Evolutionary conservation across 64 coral and sea anemone genomes (phyloP), one percentile per base, ranked within the genome.

Genomic region (Montipora cactus): DNA sequence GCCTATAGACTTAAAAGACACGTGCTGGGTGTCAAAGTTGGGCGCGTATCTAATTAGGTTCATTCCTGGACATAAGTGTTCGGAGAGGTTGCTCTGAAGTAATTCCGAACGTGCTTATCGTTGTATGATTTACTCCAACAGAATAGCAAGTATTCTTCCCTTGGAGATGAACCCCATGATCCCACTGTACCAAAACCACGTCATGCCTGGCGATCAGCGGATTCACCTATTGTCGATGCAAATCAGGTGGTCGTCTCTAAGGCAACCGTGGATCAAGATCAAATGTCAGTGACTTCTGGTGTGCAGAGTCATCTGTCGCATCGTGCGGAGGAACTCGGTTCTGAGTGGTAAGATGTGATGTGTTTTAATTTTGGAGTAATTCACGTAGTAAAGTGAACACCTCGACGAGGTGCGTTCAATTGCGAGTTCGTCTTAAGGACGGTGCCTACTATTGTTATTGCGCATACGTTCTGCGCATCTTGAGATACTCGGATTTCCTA

Each of bases 121-220:
- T 37, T 3, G 7, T 45, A 19, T 47, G 5, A 18, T 50, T 71
- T 71, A 8, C 19, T 18, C 7, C 45, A 86, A 72, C 67, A 73
- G 82, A 72, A 46, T 46, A 2, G 19, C 64, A 70, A 47, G 18
- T 1, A 2, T 5, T 8, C 7, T 71, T 70, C 14, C 82, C 19
- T 50, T 71, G 44, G 4, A 20, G 55, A 82, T 66, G 0, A 16
- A n/a, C 19, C 58, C 47, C 45, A 64, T 19, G 66, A 72, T 1
- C 4, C 64, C 46, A 51, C 64, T 10, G 44, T 48, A 3, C 82
- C 82, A 51, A 77, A 76, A 74, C 92, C 83, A 72, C 92, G 84
- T 67, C 97, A 99, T 15, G 97, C 95, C 44, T 99, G 97, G 97
- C 69, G 95, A 8, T 96, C 95, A 86, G 92, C 86, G 45, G 92